These are phyloP conservation scores for Polyommatus iphigenia DNA, from an alignment of 2,888 invertebrate species.

Conservation along the genomic window DNA sequence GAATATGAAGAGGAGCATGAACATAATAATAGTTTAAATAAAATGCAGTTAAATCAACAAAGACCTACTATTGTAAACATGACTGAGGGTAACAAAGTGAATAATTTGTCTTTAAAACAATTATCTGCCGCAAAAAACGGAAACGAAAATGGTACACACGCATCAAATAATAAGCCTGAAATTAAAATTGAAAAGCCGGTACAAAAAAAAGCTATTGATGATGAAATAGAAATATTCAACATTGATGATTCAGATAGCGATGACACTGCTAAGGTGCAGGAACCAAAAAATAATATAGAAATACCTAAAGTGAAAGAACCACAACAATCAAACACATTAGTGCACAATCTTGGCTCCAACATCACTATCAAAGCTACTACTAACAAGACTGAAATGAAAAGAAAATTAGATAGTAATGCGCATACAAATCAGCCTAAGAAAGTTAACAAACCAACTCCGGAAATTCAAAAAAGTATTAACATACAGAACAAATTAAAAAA, in stretches of 20 bases:
- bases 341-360: conserved; percentile 58
- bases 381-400: conserved; percentile 38
- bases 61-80: background rate
- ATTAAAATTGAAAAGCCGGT: conserved; percentile 35
- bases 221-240: conserved; percentile 66
- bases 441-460: conserved; percentile 40
- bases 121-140: conserved; percentile 36
- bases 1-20: background rate
- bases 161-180: conserved; percentile 38
- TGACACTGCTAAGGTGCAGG: conserved; percentile 43
- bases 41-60: conserved; percentile 26
- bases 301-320: conserved; percentile 38
- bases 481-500: conserved; percentile 59
- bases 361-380: conserved; percentile 57
- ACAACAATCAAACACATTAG: conserved; percentile 38
- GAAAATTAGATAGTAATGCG: conserved; percentile 21
- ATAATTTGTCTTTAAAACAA: conserved; percentile 40
- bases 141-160: conserved; percentile 40
- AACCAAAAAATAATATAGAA: conserved; percentile 33
- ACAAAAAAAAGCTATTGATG: conserved; percentile 43
- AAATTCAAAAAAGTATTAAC: conserved; percentile 46
- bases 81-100: background rate
- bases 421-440: conserved; percentile 36
- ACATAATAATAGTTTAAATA: background rate
- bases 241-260: conserved; percentile 72